These are phyloP conservation scores for Dinomys branickii DNA, from an alignment of 2,113 vertebrate species.

Conservation along the genomic window DNA sequence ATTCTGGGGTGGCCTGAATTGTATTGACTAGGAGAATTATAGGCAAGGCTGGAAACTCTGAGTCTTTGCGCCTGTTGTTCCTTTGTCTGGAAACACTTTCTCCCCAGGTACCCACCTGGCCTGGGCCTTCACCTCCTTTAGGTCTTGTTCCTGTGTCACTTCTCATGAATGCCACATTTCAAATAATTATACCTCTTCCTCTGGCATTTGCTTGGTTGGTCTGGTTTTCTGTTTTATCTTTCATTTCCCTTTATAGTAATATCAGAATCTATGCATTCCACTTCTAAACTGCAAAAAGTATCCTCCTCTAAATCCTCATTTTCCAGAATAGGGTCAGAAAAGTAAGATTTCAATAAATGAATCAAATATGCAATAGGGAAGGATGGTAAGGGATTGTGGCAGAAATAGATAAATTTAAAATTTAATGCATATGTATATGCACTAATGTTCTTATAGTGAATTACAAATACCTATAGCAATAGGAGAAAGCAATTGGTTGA, in stretches of 20 bases:
- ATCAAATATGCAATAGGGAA: neutral
- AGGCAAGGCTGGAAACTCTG: neutral
- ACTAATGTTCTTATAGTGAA: neutral
- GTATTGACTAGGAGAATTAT: neutral
- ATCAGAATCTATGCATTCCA: neutral
- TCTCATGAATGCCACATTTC: neutral
- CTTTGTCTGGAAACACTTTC: neutral
- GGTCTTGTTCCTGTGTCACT: neutral
- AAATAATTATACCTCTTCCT: neutral
- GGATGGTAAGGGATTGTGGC: neutral
- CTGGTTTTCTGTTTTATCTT: neutral
- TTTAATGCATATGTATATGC: neutral
- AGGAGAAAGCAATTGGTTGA: neutral
- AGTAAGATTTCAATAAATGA: neutral
- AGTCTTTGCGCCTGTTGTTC: neutral
- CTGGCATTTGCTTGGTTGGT: slow-evolving; percentile 1
- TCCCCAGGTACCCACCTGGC: neutral
- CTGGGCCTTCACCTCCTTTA: neutral
- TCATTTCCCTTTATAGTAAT: neutral
- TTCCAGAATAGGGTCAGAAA: neutral
- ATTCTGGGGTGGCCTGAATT: neutral
- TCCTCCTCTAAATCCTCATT: neutral
- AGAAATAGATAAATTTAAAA: neutral
- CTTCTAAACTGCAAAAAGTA: neutral
- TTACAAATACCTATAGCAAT: neutral